A percentile compares a stretch with the other conserved stretches of the same genome.
These are phyloP conservation scores for Drosophila nigrodunni DNA, from an alignment of 1,140 invertebrate species.

Conservation along the genomic window DNA sequence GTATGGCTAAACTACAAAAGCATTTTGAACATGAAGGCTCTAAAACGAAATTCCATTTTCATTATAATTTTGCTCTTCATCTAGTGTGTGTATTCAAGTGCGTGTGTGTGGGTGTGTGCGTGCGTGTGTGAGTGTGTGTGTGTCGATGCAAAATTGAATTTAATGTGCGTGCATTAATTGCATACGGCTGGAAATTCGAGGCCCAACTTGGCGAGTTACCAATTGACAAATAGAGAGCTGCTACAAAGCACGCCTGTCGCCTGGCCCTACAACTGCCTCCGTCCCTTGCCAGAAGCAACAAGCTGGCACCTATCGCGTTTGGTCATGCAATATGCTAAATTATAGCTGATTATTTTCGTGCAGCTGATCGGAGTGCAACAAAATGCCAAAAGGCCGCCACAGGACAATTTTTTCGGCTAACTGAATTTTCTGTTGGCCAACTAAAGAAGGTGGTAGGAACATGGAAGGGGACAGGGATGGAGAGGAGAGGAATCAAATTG, in stretches of 20 bases:
- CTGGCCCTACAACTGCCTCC: neutral
- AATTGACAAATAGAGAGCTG: neutral
- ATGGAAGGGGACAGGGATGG: neutral
- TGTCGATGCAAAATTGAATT: constrained; percentile 52
- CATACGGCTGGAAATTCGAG: constrained; percentile 5
- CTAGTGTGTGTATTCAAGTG: neutral
- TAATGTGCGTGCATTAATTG: constrained; percentile 67
- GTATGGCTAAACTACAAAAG: no score
- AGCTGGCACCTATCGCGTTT: constrained; percentile 23
- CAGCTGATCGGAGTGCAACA: constrained; percentile 39
- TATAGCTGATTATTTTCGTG: constrained; percentile 53
- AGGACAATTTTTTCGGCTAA: constrained; percentile 6
- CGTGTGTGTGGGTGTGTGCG: constrained; percentile 7
- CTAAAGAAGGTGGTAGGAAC: neutral
- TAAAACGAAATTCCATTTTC: constrained; percentile 20
- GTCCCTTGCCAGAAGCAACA: neutral
- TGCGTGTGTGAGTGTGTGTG: constrained; percentile 6
- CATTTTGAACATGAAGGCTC: no score
- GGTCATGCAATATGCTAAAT: constrained; percentile 44
- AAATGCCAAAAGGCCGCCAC: no score
- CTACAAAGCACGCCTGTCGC: neutral
- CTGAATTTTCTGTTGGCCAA: constrained; percentile 10
- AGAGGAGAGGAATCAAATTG: constrained; percentile 60
- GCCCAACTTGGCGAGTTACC: neutral
- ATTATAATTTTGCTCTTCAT: constrained; percentile 33